Base-by-base conservation (phyloP, 2,113 vertebrate genomes). In the Anhinga anhinga region DNA sequence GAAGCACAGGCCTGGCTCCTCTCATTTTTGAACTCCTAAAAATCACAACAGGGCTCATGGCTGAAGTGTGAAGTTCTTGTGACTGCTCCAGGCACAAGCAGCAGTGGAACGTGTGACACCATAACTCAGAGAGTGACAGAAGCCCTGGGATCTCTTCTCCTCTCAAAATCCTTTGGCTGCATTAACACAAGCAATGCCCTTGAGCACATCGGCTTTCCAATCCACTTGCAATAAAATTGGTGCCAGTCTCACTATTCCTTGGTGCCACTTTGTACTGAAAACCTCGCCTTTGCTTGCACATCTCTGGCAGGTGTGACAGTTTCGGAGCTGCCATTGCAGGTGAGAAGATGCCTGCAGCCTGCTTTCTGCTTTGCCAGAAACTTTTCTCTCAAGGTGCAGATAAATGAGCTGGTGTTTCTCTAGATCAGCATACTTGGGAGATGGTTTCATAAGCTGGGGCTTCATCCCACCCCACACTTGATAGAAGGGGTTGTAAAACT, bases 21-120 rank as follows among this genome's bases (percentile, higher is more conserved):
- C 58, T 78, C 27, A 15, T 40, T 78, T 63, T 16, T 71, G 32
- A 71, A n/a, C 20, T 77, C 30, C 20, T 63, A n/a, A n/a, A 81
- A 42, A 80, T 77, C 15, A 53, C 32, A 74, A 5, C 85, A 45
- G 49, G 65, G 14, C 32, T 82, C 19, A 9, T 8, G 30, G 50
- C 23, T 49, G 52, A 79, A 79, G 11, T 7, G 44, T 55, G n/a
- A 78, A 77, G 11, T 26, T 87, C 3, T 34, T 79, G 47, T 47
- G 53, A 14, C 30, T 30, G 21, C 15, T 72, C 11, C 2, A 2
- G 52, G 44, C 26, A 55, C 1, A 1, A 27, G 69, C 15, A 74
- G 27, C 67, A 40, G 6, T 21, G 34, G 55, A 72, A 73, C 9
- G 4, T 0, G 0, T 59, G 70, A 19, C 61, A 53, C 18, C 2